Percentiles rank a stretch among this genome's conserved stretches.
These are phyloP conservation scores for Catostomus latipinnis DNA, from an alignment of 2,797 vertebrate species.

Conservation along the genomic window DNA sequence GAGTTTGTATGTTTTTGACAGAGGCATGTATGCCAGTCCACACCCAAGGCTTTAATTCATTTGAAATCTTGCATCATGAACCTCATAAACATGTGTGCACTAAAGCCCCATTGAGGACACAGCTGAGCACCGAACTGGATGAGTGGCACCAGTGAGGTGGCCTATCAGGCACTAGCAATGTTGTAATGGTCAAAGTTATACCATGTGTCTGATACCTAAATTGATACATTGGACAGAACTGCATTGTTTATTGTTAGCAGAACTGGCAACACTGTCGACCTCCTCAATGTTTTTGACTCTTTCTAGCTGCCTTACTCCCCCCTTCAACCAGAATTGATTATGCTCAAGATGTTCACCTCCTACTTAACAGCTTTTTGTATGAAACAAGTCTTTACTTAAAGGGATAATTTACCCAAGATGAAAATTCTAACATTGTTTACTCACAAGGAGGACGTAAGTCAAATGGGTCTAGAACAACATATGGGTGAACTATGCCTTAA, in stretches of 20 bases:
- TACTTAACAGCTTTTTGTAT: conserved; percentile 14
- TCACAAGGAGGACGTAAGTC: no score
- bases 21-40: conserved; percentile 31
- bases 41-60: conserved; percentile 24
- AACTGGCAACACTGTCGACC: conserved; percentile 29
- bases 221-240: conserved; percentile 50
- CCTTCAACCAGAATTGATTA: conserved; percentile 40
- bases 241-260: conserved; percentile 27
- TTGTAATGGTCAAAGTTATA: no score
- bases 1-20: not conserved
- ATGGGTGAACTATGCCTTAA: not conserved
- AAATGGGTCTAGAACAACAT: no score
- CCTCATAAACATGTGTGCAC: conserved; percentile 46
- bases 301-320: conserved; percentile 57
- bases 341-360: conserved; percentile 16
- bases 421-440: no score
- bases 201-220: conserved; percentile 32
- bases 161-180: no score
- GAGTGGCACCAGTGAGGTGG: no score
- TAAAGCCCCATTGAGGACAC: conserved; percentile 31
- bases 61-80: conserved; percentile 29
- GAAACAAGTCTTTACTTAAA: conserved; percentile 21
- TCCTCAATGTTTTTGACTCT: conserved; percentile 38
- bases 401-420: no score
- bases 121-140: not conserved